Base-by-base conservation (phyloP, 2,797 vertebrate genomes). In the Hypotaenidia philippensis region DNA sequence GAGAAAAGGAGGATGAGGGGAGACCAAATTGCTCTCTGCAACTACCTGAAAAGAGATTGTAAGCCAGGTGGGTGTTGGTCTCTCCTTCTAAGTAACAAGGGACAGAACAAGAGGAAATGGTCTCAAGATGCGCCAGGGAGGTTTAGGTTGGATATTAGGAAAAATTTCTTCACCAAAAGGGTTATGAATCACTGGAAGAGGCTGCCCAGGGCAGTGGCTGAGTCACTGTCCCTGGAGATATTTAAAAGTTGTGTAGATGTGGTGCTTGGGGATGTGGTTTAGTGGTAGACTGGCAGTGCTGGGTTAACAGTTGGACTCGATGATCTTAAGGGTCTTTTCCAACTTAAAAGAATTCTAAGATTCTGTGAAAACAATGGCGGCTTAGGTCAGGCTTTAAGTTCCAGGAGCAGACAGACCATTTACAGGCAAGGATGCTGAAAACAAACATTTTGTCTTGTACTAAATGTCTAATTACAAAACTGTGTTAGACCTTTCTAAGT, bases 11-110 rank as follows among this genome's bases (percentile, higher is more conserved):
- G 17, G 20, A 5, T 74, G 16, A 49, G 29, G 36, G 18, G 31
- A 13, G 34, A 70, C n/a, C 50, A 55, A 5, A 44, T 4, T 0
- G 0, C 25, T 56, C 34, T 50, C n/a, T 47, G 22, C n/a, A 52
- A 11, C 10, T 52, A 52, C 27, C 68, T n/a, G 18, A 50, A 70
- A 65, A 23, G 61, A 69, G 38, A 12, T 0, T 34, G 31, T 19
- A 38, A 38, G 45, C 0, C 5, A 34, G 21, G 20, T 34, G 11
- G 40, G 11, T 2, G 21, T 21, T 1, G 3, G 63, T 49, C 50
- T 80, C 52, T 40, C 79, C 15, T 79, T 27, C 40, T 25, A 47
- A 4, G 52, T 22, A 55, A 65, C 10, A 25, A 55, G 45, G 11
- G 11, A 52, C 10, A 52, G 27, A 27, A 52, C 50, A 29, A 52